Evolutionary conservation across 2,113 vertebrate species (phyloP), one percentile per base, ranked within the genome.

Genomic region (Montifringilla adamsi): DNA sequence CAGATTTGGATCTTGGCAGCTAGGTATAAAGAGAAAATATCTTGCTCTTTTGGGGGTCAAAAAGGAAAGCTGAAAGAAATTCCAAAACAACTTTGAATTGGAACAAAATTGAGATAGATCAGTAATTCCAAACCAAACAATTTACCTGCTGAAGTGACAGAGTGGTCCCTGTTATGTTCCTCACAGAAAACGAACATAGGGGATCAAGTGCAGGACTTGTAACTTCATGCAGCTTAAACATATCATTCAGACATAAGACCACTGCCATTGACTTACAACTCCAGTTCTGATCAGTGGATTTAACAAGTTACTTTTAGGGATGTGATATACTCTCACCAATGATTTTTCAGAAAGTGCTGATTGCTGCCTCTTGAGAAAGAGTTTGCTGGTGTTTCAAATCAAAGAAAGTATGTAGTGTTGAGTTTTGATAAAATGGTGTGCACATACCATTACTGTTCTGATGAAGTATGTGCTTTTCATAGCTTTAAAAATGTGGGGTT

Each of bases 1-100:
- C 72, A 64, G 30, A 90, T 74, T 84, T 52, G 41, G 56, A 86
- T 92, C 64, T 93, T 96, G 93, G 83, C 88, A 96, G 80, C 49
- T 84, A 76, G 72, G 56, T 77, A 41, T 77, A 67, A 83, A 49
- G 37, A 90, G 62, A 53, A 92, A 95, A 76, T 72, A 75, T 50
- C 69, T 95, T 90, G 56, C 68, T 93, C 69, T 84, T 92, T 79
- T 92, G 53, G 14, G 23, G 14, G 37, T 78, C 56, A 41, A 52
- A 93, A 81, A 84, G 47, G 47, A 93, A 91, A 91, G 35, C 72
- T 50, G 39, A 77, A 85, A 77, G 28, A 69, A 91, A 87, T 55
- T 77, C 26, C 62, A 58, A 28, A 90, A 70, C 64, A 86, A 53
- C 17, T 80, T 33, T 63, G 31, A 56, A 50, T 11, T 56, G 44